These are phyloP conservation scores for Zaprionus inermis DNA, from an alignment of 1,140 invertebrate genomes.

Conservation along the genomic window DNA sequence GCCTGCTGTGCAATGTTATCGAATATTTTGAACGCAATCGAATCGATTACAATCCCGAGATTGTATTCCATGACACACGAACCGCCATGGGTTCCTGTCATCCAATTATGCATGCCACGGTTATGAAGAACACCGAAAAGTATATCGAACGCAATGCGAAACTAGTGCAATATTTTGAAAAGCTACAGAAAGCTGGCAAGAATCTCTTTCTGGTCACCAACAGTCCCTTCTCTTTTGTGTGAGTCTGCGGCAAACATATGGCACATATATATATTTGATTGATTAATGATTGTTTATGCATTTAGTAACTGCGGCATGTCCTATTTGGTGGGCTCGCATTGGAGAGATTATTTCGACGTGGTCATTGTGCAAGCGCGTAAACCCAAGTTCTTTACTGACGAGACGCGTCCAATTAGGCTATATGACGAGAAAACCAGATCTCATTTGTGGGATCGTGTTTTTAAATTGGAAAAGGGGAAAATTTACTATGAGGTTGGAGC, in stretches of 20 bases:
- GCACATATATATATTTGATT: background rate
- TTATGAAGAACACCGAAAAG: slow-evolving; percentile 90
- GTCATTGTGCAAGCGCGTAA: slow-evolving; percentile 97
- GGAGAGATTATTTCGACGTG: slow-evolving; percentile 96
- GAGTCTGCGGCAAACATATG: slow-evolving; percentile 86
- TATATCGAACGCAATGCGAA: slow-evolving; percentile 93
- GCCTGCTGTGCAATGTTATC: slow-evolving; percentile 95
- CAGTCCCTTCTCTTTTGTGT: slow-evolving; percentile 98
- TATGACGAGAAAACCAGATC: slow-evolving; percentile 92
- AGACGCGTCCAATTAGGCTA: slow-evolving; percentile 93
- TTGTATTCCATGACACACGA: slow-evolving; percentile 97
- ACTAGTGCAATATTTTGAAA: slow-evolving; percentile 90
- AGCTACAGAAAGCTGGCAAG: slow-evolving; percentile 90
- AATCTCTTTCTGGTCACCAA: slow-evolving; percentile 98
- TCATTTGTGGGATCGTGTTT: slow-evolving; percentile 96
- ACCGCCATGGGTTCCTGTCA: slow-evolving; percentile 95
- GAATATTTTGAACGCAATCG: slow-evolving; percentile 96
- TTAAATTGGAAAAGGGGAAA: slow-evolving; percentile 92
- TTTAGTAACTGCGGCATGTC: slow-evolving; percentile 95
- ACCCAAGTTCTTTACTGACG: slow-evolving; percentile 97
- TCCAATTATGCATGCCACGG: slow-evolving; percentile 94
- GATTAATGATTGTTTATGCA: background rate
- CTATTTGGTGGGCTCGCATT: slow-evolving; percentile 94
- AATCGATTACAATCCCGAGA: slow-evolving; percentile 97
- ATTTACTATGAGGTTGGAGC: slow-evolving; percentile 93